A percentile compares a stretch with the other conserved stretches of the same genome.
Conservation (phyloP, 2,888 invertebrate genomes). For the Pseudococcus viburni region DNA sequence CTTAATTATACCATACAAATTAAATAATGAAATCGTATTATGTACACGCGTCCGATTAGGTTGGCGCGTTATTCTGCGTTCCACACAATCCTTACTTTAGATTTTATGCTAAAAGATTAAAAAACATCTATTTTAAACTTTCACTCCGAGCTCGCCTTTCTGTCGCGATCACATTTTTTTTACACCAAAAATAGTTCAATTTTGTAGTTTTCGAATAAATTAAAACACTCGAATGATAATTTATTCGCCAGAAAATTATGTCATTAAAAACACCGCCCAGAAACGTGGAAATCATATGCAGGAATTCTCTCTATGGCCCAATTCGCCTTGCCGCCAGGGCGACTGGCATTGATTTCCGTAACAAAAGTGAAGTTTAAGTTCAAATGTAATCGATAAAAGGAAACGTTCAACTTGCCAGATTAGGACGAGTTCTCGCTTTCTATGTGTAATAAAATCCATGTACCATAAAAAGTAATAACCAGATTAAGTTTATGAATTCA, state of each 20-base stretch:
- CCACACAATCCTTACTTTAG: not conserved
- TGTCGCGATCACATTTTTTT: not conserved
- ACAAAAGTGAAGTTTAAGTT: constrained; percentile 41
- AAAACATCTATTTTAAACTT: constrained; percentile 44
- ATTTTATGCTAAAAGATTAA: not conserved
- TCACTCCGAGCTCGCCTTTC: not conserved
- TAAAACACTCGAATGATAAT: not conserved
- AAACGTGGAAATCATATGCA: not conserved
- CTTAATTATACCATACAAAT: constrained; percentile 38
- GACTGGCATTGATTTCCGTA: constrained; percentile 9
- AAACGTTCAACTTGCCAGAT: not conserved
- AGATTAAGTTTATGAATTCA: not conserved
- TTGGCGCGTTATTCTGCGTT: not conserved
- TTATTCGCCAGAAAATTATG: constrained; percentile 33
- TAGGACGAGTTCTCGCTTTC: not conserved
- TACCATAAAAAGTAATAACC: constrained; percentile 9
- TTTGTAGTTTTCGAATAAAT: not conserved
- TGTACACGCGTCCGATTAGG: not conserved
- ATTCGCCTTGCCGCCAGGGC: too few relatives aligned
- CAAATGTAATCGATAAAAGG: constrained; percentile 6
- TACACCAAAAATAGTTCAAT: constrained; percentile 4
- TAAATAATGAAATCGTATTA: constrained; percentile 36
- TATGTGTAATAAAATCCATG: not conserved
- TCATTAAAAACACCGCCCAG: constrained; percentile 20
- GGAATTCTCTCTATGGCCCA: too few relatives aligned